Evolutionary conservation across 2,113 vertebrate species (phyloP).

Genomic region (Stigmatopora argus): DNA sequence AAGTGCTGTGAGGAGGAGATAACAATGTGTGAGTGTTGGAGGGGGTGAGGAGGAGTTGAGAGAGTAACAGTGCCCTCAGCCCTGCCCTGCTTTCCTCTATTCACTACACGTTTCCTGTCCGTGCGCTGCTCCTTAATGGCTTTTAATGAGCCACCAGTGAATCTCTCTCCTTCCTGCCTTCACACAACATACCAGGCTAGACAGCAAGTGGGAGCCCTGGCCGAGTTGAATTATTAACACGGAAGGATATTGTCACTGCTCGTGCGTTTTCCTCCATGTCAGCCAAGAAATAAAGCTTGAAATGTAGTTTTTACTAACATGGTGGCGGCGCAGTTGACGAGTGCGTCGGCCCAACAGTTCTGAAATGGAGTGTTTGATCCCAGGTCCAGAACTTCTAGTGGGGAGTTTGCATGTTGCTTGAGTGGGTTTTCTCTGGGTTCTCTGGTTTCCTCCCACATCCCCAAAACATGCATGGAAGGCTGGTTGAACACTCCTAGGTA

Average conservation of each 20-base stretch:
- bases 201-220: conserved; percentile 1
- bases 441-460: too few species aligned
- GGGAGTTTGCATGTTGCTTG: too few species aligned
- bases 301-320: background rate
- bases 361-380: too few species aligned
- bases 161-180: conserved; percentile 62
- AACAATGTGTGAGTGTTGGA: conserved; percentile 53
- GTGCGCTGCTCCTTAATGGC: conserved; percentile 64
- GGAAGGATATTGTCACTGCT: background rate
- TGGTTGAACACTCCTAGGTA: too few species aligned
- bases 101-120: conserved; percentile 74
- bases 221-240: background rate
- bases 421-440: too few species aligned
- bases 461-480: too few species aligned
- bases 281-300: background rate
- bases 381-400: too few species aligned
- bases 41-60: conserved; percentile 28
- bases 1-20: conserved; percentile 74
- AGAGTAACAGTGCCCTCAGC: conserved; percentile 57
- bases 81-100: conserved; percentile 76
- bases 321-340: too few species aligned
- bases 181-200: conserved; percentile 45
- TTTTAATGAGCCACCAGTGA: conserved; percentile 68
- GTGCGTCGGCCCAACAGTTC: too few species aligned
- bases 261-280: background rate